Evolutionary conservation across 1,140 invertebrate species (phyloP), one percentile per base, ranked within the genome.

Genomic region (Diploscapter pachys): DNA sequence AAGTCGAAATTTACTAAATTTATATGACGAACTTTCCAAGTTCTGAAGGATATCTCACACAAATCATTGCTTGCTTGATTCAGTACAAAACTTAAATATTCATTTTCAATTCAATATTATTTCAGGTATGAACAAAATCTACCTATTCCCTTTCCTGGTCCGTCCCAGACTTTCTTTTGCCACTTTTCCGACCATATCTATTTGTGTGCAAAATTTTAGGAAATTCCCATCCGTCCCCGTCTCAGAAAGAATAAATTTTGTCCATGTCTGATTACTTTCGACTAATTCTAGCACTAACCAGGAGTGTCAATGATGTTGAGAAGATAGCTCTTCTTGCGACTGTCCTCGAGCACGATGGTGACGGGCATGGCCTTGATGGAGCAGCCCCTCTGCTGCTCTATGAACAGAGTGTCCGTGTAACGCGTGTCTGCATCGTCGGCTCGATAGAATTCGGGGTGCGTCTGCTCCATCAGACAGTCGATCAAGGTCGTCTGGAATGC

Each of bases 291-390:
- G n/a, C 9, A 63, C 31, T 52, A 86, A 90, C 91, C 95, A n/a
- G 96, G 95, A 3, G 96, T 98, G 84, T 99, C 96, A 86, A 98
- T 94, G 72, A 99, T 90, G 85, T 99, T 99, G 72, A 99, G 88
- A 11, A 99, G 88, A 87, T 92, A 96, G 11, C 94, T 97, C 86
- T 99, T 99, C 48, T 91, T 91, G 83, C 93, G 93, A 0, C 94
- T 91, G 87, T 98, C 94, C 83, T 93, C 94, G 71, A 99, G 86
- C 0, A 99, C 90, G 2, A 99, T 87, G 0, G 95, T 97, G 0
- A 99, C 91, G 0, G 97, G 97, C 64, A 92, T 94, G 0, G 94
- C 91, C 89, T 99, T 99, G 13, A 96, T 98, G 11, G 94, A 74
- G 63, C 73, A 74, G 49, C 73, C 73, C 56, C 72, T 67, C 88